Percentiles rank a stretch among this genome's conserved stretches.
Conservation (phyloP, 2,797 vertebrate genomes). For the Malurus leucopterus region DNA sequence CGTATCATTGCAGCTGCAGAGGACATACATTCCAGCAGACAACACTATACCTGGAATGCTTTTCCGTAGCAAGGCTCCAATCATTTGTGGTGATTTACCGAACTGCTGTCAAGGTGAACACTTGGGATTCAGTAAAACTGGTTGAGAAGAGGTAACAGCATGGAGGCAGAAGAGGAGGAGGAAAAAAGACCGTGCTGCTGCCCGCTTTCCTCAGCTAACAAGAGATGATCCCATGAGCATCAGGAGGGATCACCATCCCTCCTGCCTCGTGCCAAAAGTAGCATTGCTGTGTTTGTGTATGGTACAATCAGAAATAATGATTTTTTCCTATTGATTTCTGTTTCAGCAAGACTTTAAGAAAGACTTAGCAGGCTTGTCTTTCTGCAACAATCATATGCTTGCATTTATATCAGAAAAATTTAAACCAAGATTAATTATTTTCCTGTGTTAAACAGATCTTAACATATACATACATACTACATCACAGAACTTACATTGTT, state of each 20-base stretch:
- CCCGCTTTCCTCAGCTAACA: background rate
- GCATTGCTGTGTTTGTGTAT: background rate
- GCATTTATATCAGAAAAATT: background rate
- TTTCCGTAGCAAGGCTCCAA: background rate
- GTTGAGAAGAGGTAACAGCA: background rate
- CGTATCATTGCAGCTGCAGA: background rate
- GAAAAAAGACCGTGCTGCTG: background rate
- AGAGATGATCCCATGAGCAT: background rate
- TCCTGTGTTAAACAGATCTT: background rate
- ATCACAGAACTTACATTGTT: background rate
- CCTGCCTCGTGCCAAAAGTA: background rate
- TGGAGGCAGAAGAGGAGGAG: background rate
- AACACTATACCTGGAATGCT: background rate
- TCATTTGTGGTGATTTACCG: background rate
- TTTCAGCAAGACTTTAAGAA: background rate
- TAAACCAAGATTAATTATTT: background rate
- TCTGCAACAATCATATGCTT: rapidly evolving
- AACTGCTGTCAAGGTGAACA: background rate
- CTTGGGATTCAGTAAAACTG: background rate
- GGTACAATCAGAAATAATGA: background rate
- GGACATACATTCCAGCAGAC: background rate
- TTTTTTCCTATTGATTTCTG: background rate
- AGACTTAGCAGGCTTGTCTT: background rate
- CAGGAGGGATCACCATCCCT: background rate
- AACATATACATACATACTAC: background rate